Percentiles rank a stretch among this genome's conserved stretches.
These are phyloP conservation scores for Tenebrio molitor DNA, from an alignment of 1,140 invertebrate genomes.

Conservation along the genomic window DNA sequence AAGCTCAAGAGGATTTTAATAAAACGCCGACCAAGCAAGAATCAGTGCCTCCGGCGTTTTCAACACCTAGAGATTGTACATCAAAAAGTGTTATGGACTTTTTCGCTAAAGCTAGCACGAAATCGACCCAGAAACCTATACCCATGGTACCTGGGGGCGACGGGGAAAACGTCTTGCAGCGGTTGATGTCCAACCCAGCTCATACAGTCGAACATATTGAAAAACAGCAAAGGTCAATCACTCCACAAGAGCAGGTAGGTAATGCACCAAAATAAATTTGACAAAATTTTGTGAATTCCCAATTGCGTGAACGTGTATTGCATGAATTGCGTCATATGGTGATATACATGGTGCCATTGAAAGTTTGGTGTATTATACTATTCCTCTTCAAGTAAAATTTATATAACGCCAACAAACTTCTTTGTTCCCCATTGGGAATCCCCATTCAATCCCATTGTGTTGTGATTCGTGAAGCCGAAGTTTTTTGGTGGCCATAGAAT, in stretches of 20 bases:
- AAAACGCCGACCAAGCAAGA: slow-evolving; percentile 64
- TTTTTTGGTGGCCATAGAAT: too few relatives aligned
- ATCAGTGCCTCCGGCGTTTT: slow-evolving; percentile 56
- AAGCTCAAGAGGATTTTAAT: slow-evolving; percentile 88
- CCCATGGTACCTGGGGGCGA: slow-evolving; percentile 66
- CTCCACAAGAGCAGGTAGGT: slow-evolving; percentile 71
- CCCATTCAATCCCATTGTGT: too few relatives aligned
- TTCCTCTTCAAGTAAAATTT: too few relatives aligned
- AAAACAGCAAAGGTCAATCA: slow-evolving; percentile 84
- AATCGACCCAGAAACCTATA: slow-evolving; percentile 69
- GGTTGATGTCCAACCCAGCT: slow-evolving; percentile 84
- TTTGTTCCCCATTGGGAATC: too few relatives aligned
- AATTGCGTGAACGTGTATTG: too few relatives aligned
- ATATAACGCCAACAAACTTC: too few relatives aligned
- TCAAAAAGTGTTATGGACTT: slow-evolving; percentile 88
- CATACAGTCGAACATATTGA: slow-evolving; percentile 90
- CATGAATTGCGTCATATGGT: too few relatives aligned
- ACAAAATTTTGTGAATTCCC: too few relatives aligned
- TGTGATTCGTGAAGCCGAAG: too few relatives aligned
- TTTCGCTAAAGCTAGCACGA: slow-evolving; percentile 84
- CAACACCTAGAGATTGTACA: slow-evolving; percentile 67
- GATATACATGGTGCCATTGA: too few relatives aligned
- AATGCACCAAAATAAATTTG: background rate
- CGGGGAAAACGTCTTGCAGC: slow-evolving; percentile 71
- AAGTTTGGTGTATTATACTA: too few relatives aligned